These are phyloP conservation scores for Falco cherrug DNA, from an alignment of 2,797 vertebrate species.

Conservation along the genomic window DNA sequence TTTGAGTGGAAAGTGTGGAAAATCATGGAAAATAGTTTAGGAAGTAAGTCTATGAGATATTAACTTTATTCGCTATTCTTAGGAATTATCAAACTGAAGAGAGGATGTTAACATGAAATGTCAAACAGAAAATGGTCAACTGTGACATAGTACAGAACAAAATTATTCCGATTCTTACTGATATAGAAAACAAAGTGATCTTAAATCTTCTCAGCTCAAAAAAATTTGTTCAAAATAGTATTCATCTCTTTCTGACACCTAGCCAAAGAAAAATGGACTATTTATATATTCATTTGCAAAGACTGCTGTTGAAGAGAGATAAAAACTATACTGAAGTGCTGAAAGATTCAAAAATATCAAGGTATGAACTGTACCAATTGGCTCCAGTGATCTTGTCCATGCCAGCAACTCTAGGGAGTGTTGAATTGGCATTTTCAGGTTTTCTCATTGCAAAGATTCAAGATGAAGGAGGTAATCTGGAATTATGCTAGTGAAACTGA, in stretches of 20 bases:
- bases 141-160: background rate
- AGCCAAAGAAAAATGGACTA: slow-evolving; percentile 22
- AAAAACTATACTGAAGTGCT: background rate
- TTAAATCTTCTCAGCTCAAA: background rate
- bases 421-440: slow-evolving; percentile 14
- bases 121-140: background rate
- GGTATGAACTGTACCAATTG: background rate
- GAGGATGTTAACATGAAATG: background rate
- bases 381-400: background rate
- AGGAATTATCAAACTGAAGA: background rate
- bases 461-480: background rate
- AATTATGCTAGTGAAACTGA: background rate
- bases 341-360: slow-evolving; percentile 23
- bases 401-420: background rate
- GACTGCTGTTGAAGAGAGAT: slow-evolving; percentile 4
- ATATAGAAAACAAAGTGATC: background rate
- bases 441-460: background rate
- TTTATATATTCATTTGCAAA: slow-evolving; percentile 37
- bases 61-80: background rate
- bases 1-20: background rate
- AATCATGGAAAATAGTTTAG: background rate
- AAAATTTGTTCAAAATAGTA: background rate
- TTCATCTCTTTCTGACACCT: background rate
- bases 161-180: background rate
- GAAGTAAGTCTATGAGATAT: background rate